These are phyloP conservation scores for Morpho helenor DNA, from an alignment of 2,888 invertebrate species.

Conservation along the genomic window DNA sequence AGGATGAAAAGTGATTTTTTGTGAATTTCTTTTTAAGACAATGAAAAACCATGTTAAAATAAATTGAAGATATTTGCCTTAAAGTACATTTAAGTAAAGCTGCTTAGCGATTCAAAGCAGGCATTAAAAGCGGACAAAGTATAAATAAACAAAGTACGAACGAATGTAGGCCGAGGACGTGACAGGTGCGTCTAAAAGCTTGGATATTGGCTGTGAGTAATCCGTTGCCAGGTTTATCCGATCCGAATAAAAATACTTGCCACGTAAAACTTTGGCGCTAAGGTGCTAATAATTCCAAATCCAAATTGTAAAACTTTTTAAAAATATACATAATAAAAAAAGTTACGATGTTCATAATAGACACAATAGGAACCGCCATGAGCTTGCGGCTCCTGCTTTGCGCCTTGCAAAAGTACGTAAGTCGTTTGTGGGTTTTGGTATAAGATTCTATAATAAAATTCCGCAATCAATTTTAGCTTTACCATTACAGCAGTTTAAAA, in stretches of 20 bases:
- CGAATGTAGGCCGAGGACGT: conserved; percentile 31
- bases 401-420: too few relatives aligned
- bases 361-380: too few relatives aligned
- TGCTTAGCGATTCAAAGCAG: conserved; percentile 25
- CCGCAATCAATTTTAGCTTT: too few relatives aligned
- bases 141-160: conserved; percentile 29
- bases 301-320: too few relatives aligned
- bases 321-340: too few relatives aligned
- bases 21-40: too few relatives aligned
- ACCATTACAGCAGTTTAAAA: too few relatives aligned
- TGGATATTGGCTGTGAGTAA: conserved; percentile 42
- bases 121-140: conserved; percentile 25
- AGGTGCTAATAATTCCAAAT: neutral
- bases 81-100: conserved; percentile 19
- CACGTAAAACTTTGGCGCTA: conserved; percentile 44
- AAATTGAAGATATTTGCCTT: conserved; percentile 18
- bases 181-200: conserved; percentile 48
- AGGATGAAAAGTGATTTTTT: too few relatives aligned
- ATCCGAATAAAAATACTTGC: conserved; percentile 63
- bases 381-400: too few relatives aligned
- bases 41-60: conserved; percentile 6
- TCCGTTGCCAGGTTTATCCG: conserved; percentile 47
- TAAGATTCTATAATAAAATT: too few relatives aligned
- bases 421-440: too few relatives aligned
- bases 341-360: too few relatives aligned